Conservation (phyloP, 2,888 invertebrate species). For the Trissolcus brochymenae region DNA sequence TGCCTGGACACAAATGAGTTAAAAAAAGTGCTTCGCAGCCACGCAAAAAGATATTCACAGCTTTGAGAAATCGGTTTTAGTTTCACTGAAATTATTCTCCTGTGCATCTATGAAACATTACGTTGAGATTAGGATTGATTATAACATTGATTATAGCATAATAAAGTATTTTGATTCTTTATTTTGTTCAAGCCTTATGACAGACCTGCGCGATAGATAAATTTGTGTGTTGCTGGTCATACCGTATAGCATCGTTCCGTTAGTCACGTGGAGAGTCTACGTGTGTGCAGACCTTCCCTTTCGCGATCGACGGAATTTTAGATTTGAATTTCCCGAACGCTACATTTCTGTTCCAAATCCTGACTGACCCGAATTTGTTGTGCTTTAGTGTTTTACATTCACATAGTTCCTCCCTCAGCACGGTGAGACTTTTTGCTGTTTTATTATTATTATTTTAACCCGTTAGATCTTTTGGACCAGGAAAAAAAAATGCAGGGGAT, state of each 20-base stretch:
- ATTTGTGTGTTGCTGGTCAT: constrained; percentile 62
- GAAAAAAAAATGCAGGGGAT: too few relatives aligned
- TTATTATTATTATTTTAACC: too few relatives aligned
- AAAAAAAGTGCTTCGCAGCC: neutral
- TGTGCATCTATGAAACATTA: neutral
- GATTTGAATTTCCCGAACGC: constrained; percentile 35
- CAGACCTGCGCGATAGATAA: constrained; percentile 64
- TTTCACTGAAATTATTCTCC: neutral
- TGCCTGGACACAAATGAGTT: neutral
- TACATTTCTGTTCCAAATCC: constrained; percentile 13
- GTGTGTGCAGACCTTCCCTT: constrained; percentile 63
- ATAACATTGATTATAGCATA: constrained; percentile 8
- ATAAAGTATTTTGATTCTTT: constrained; percentile 17
- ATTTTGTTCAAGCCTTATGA: constrained; percentile 29
- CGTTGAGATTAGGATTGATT: neutral
- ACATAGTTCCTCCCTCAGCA: constrained; percentile 6
- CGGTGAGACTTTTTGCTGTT: constrained; percentile 20
- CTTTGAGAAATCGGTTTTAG: neutral
- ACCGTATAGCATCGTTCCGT: constrained; percentile 60
- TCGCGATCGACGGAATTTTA: constrained; percentile 36
- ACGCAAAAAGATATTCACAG: neutral
- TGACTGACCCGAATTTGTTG: constrained; percentile 22
- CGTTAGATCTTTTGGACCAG: too few relatives aligned
- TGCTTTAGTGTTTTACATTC: constrained; percentile 21
- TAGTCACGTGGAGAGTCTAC: constrained; percentile 71